These are phyloP conservation scores for Melipona beecheii DNA, from an alignment of 2,888 invertebrate species.

Conservation along the genomic window DNA sequence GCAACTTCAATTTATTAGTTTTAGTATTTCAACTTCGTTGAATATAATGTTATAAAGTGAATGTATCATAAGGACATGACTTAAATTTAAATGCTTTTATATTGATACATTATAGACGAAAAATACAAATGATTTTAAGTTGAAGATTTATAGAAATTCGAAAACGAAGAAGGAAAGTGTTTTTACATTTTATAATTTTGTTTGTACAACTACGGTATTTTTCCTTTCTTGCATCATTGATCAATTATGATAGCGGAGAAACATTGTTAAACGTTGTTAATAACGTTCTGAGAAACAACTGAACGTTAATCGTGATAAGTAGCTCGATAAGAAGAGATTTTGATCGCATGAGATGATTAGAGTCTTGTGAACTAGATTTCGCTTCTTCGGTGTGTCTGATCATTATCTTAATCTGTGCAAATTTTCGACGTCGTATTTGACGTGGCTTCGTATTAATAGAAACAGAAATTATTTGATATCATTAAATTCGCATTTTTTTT, in stretches of 20 bases:
- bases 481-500: not conserved
- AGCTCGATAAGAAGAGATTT: not conserved
- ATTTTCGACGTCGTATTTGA: not conserved
- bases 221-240: too few relatives aligned
- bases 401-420: not conserved
- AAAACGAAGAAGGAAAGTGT: too few relatives aligned
- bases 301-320: not conserved
- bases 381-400: not conserved
- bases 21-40: not conserved
- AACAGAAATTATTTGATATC: not conserved
- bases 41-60: not conserved
- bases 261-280: not conserved
- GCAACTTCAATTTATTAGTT: not conserved
- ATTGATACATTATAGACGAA: not conserved
- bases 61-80: not conserved
- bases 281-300: not conserved
- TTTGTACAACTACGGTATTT: not conserved
- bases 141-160: too few relatives aligned
- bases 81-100: not conserved
- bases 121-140: too few relatives aligned
- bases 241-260: too few relatives aligned
- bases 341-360: not conserved
- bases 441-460: not conserved
- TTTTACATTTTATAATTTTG: too few relatives aligned
- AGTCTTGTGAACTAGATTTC: not conserved